Conservation (phyloP, 2,797 vertebrate genomes). For the Semotilus atromaculatus region DNA sequence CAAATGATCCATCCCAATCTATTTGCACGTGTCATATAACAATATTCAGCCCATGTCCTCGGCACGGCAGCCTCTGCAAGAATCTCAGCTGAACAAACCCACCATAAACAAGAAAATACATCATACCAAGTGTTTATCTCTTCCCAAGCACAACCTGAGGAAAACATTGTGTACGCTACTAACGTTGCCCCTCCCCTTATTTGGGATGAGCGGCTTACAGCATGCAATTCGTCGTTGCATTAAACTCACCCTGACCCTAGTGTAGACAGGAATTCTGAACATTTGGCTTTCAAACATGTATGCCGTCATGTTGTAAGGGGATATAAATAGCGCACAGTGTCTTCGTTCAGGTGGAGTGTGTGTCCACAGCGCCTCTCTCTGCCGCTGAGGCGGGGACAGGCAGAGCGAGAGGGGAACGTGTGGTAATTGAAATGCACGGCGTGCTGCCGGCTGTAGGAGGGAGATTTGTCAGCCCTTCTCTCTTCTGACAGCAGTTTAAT, state of each 20-base stretch:
- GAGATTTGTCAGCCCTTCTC: conserved; percentile 84
- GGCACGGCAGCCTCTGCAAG: too few relatives aligned
- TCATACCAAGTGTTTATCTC: neutral
- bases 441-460: conserved; percentile 74
- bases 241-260: neutral
- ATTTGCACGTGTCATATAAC: too few relatives aligned
- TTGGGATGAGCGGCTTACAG: neutral
- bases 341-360: conserved; percentile 17
- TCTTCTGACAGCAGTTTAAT: conserved; percentile 87
- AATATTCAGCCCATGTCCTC: neutral
- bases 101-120: neutral
- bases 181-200: neutral
- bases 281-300: neutral
- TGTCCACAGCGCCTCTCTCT: conserved; percentile 20
- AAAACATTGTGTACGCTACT: neutral
- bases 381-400: conserved; percentile 15
- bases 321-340: conserved; percentile 34
- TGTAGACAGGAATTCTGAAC: neutral
- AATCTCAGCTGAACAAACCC: too few relatives aligned
- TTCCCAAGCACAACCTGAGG: neutral
- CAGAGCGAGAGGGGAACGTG: conserved; percentile 15
- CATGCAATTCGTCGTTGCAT: neutral
- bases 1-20: neutral
- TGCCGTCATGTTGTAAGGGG: neutral
- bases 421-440: conserved; percentile 82